A percentile compares a stretch with the other conserved stretches of the same genome.
phyloP scores from a whole-genome alignment of 23 tunicate species.

The Oikopleura dioica region DNA sequence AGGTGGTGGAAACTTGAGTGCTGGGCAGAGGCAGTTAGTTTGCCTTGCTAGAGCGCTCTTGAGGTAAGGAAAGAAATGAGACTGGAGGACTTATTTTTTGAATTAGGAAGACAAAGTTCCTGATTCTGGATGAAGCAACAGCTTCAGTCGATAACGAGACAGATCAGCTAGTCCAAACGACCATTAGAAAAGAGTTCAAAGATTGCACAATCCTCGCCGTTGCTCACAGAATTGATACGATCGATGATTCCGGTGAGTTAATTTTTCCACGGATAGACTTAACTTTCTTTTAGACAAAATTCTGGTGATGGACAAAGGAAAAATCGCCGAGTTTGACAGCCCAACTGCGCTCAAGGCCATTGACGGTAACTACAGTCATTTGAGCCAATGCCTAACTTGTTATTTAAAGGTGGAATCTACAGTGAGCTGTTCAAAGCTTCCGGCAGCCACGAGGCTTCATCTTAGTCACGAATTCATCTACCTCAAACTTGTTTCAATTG shows the following conservation, averaged over 20 bases:
- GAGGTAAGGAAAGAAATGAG: slow-evolving; percentile 22
- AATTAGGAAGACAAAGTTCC: slow-evolving; percentile 24
- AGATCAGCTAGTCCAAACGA: slow-evolving; percentile 46
- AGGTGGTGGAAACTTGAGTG: slow-evolving; percentile 86
- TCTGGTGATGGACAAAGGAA: no score
- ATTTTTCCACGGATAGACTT: no score
- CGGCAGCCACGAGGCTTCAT: no score
- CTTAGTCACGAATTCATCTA: no score
- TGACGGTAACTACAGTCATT: neutral
- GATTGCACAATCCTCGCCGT: slow-evolving; percentile 55
- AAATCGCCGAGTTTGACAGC: neutral
- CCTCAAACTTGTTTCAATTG: no score
- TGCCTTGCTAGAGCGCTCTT: slow-evolving; percentile 61
- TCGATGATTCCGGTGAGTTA: slow-evolving; percentile 28
- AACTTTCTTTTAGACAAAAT: no score
- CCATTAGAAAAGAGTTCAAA: slow-evolving; percentile 26
- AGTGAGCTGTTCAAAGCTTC: no score
- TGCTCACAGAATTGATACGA: slow-evolving; percentile 56
- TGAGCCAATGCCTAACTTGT: no score
- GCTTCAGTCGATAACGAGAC: slow-evolving; percentile 62
- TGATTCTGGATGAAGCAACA: slow-evolving; percentile 73
- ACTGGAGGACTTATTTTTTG: neutral
- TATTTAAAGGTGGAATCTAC: no score
- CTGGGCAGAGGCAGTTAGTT: slow-evolving; percentile 63
- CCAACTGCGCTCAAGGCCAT: neutral